Percentiles rank a stretch among this genome's conserved stretches.
Evolutionary conservation across 1,140 invertebrate species (phyloP).

Genomic region (Atta texana): DNA sequence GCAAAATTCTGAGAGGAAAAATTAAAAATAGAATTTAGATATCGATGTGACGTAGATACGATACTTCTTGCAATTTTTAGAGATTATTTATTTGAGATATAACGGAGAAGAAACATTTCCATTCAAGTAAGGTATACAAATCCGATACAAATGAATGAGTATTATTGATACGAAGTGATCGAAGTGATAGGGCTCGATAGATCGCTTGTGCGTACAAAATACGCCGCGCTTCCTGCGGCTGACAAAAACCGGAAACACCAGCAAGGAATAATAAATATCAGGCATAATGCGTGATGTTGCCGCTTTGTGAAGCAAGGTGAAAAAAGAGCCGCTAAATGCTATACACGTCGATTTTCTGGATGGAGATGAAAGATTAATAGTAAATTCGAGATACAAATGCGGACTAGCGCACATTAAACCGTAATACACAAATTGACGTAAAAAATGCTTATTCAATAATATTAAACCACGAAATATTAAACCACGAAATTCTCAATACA

Average conservation of each 20-base stretch:
- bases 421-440: no score
- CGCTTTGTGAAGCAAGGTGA: conserved; percentile 20
- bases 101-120: neutral
- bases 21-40: neutral
- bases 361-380: conserved; percentile 36
- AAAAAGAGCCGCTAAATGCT: conserved; percentile 45
- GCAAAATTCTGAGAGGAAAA: neutral
- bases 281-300: conserved; percentile 69
- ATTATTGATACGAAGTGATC: conserved; percentile 20
- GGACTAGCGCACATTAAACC: no score
- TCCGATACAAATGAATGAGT: conserved; percentile 16
- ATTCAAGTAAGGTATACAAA: conserved; percentile 3
- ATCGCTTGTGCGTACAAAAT: neutral
- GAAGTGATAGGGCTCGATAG: conserved; percentile 46
- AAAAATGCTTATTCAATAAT: no score
- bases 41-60: neutral
- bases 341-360: conserved; percentile 32
- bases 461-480: no score
- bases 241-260: conserved; percentile 78
- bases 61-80: neutral
- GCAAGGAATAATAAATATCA: conserved; percentile 83
- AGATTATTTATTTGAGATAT: neutral
- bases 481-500: no score
- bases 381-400: no score
- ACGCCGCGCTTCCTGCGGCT: conserved; percentile 74